phyloP scores from a whole-genome alignment of 2,797 vertebrate genomes.

The Echiichthys vipera region DNA sequence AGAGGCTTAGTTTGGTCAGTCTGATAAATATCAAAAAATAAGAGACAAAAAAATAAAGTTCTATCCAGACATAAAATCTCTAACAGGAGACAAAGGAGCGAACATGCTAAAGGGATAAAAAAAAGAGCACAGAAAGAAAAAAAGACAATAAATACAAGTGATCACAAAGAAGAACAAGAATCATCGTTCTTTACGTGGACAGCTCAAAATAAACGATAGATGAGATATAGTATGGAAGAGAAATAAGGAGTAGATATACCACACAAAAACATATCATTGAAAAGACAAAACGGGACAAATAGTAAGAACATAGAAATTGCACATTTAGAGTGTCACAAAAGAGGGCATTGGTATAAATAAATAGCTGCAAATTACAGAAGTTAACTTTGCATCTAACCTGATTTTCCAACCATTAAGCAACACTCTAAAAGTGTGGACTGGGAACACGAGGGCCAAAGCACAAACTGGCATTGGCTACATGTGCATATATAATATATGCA shows the following conservation, averaged over 20 bases:
- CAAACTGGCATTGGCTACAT: slow-evolving; percentile 83
- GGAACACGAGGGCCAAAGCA: slow-evolving; percentile 81
- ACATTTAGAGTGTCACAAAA: slow-evolving; percentile 85
- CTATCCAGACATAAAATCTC: slow-evolving; percentile 72
- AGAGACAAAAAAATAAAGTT: slow-evolving; percentile 76
- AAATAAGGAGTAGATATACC: slow-evolving; percentile 50
- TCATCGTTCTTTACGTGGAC: slow-evolving; percentile 48
- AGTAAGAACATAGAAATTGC: slow-evolving; percentile 71
- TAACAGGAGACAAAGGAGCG: slow-evolving; percentile 72
- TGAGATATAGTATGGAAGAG: slow-evolving; percentile 46
- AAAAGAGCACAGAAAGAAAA: slow-evolving; percentile 72
- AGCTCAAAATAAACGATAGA: slow-evolving; percentile 63
- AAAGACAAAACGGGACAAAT: slow-evolving; percentile 72
- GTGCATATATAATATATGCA: slow-evolving; percentile 83
- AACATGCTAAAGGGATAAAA: slow-evolving; percentile 76
- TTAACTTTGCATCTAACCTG: slow-evolving; percentile 40
- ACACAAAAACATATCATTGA: slow-evolving; percentile 57
- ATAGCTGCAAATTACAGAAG: slow-evolving; percentile 20
- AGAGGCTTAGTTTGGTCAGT: slow-evolving; percentile 85
- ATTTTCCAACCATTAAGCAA: slow-evolving; percentile 78
- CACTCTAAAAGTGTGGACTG: slow-evolving; percentile 83
- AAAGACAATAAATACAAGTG: slow-evolving; percentile 77
- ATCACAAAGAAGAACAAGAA: slow-evolving; percentile 68
- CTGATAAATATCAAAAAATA: slow-evolving; percentile 81
- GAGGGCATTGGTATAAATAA: slow-evolving; percentile 56